These are phyloP conservation scores for Hiodon alosoides DNA, from an alignment of 2,113 vertebrate species.

Conservation along the genomic window DNA sequence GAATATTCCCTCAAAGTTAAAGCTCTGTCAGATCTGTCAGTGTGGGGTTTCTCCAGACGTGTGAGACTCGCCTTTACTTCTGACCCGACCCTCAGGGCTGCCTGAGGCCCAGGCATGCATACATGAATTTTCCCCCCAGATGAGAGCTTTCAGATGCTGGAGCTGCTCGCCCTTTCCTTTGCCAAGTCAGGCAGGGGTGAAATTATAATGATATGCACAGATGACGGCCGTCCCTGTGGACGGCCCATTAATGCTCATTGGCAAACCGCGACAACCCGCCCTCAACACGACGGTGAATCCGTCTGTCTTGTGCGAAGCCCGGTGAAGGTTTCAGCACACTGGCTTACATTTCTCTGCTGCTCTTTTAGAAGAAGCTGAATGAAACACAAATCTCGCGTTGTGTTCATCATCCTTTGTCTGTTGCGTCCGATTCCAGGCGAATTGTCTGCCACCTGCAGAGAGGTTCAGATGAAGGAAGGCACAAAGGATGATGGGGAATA, in stretches of 20 bases:
- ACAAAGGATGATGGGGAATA: constrained; percentile 81
- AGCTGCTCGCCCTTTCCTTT: constrained; percentile 1
- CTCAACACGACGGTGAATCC: neutral
- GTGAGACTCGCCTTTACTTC: constrained; percentile 31
- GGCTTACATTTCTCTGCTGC: too few relatives aligned
- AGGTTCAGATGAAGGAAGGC: constrained; percentile 73
- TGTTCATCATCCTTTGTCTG: neutral
- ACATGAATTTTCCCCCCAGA: constrained; percentile 28
- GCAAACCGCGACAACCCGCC: constrained; percentile 32
- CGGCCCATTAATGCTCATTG: constrained; percentile 48
- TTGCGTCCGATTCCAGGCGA: constrained; percentile 66
- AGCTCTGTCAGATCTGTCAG: constrained; percentile 14
- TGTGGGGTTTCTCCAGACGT: neutral
- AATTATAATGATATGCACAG: constrained; percentile 50
- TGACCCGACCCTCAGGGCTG: constrained; percentile 31
- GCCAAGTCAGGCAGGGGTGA: constrained; percentile 50
- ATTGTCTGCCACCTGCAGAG: constrained; percentile 73
- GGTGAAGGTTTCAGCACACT: too few relatives aligned
- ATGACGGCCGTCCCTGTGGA: constrained; percentile 35
- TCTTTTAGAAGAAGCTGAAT: too few relatives aligned
- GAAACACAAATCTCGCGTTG: too few relatives aligned
- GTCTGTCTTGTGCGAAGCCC: too few relatives aligned
- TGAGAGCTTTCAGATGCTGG: constrained; percentile 31
- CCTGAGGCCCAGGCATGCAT: constrained; percentile 38
- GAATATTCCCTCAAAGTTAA: constrained; percentile 31